Base-by-base conservation (phyloP, 2,113 vertebrate genomes). In the Rhineura floridana region DNA sequence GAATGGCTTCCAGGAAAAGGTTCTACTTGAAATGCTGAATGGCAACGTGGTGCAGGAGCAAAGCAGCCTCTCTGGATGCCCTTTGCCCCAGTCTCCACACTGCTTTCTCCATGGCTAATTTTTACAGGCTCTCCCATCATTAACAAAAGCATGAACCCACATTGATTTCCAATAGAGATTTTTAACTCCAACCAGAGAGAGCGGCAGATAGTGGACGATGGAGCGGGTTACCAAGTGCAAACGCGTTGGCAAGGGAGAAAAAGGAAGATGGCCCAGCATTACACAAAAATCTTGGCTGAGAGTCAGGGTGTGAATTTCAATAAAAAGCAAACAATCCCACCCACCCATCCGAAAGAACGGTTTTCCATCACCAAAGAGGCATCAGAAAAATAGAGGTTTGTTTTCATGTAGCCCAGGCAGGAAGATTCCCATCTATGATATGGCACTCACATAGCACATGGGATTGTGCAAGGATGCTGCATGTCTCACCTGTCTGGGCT, bases 161-260 rank as follows among this genome's bases (percentile, higher is more conserved):
- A 92, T 63, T 83, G 88, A 91, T 91, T 92, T 87, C 85, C 90
- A 3, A 44, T 12, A 44, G 87, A 13, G 39, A 21, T 52, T 39
- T 62, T 78, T 36, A 2, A 83, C 87, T 91, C 21, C 73, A 33
- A 55, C 72, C 1, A 17, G 63, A 5, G 5, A 48, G 75, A 30
- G 69, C 4, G 84, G 59, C 52, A 3, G 69, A 62, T 79, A 50
- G 39, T 1, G 8, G 63, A 50, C n/a, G 67, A 8, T 15, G 15
- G 55, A 36, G 11, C 1, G 10, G 79, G 50, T 13, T 88, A 82
- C 50, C 7, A 25, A 50, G 83, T 59, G 39, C 7, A 65, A 79
- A 69, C 25, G 44, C 39, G 55, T 19, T 4, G 75, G 25, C 9
- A 46, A 0, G 46, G 25, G 80, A 33, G 63, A 30, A 6, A 28